These are phyloP conservation scores for Catharus ustulatus DNA, from an alignment of 2,797 vertebrate species.

Conservation along the genomic window DNA sequence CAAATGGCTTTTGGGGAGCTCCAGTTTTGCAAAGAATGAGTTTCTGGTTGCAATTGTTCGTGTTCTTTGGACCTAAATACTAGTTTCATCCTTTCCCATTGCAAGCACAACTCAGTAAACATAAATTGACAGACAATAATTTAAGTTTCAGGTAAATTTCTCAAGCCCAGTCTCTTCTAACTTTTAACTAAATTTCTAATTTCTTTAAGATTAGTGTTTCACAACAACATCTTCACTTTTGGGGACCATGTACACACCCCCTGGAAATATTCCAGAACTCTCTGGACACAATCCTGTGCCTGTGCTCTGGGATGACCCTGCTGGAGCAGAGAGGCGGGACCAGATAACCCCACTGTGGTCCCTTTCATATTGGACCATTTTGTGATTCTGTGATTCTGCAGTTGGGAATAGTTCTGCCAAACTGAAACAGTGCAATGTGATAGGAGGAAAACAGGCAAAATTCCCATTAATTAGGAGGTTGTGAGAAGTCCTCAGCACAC, in stretches of 20 bases:
- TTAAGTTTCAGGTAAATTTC: no score
- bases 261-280: not conserved
- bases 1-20: no score
- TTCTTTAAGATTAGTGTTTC: no score
- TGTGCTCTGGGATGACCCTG: not conserved
- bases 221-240: not conserved
- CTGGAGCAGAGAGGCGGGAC: not conserved
- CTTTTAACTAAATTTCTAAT: no score
- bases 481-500: not conserved
- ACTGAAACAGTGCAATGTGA: accelerated
- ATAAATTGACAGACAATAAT: no score
- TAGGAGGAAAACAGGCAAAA: not conserved
- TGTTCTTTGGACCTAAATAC: no score
- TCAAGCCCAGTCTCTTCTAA: no score
- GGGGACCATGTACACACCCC: no score
- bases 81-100: no score
- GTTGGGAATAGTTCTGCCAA: not conserved
- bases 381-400: not conserved
- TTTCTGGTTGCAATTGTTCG: no score
- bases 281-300: not conserved
- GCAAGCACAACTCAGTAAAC: no score
- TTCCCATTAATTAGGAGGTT: not conserved
- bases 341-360: not conserved
- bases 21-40: no score
- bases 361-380: not conserved